Evolutionary conservation across 2,113 vertebrate species (phyloP).

Genomic region (Rhegmatorhina hoffmannsi): DNA sequence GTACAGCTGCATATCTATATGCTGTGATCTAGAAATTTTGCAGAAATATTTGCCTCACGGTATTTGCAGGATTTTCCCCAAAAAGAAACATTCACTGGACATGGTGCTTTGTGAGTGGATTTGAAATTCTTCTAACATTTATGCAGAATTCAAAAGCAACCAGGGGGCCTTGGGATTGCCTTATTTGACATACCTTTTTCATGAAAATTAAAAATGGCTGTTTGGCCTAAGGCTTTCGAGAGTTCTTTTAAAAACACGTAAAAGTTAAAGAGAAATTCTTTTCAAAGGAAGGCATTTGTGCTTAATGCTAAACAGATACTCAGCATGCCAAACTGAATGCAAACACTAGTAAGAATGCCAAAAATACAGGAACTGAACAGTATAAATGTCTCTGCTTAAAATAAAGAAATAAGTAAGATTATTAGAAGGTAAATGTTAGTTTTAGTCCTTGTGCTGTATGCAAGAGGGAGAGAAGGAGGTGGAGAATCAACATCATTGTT

Average conservation of each 20-base stretch:
- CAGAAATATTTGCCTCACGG: not conserved
- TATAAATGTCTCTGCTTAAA: not conserved
- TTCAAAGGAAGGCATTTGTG: not conserved
- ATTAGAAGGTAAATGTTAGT: not conserved
- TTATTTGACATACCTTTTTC: slow-evolving; percentile 4
- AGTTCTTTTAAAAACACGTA: not conserved
- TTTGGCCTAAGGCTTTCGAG: not conserved
- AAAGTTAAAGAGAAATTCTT: slow-evolving; percentile 20
- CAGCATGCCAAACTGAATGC: not conserved
- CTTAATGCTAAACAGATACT: slow-evolving; percentile 34
- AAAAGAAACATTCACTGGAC: not conserved
- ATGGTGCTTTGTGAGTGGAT: not conserved
- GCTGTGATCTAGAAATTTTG: not conserved
- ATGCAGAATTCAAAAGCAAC: not conserved
- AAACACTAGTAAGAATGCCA: not conserved
- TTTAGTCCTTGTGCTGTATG: not conserved
- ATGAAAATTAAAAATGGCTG: slow-evolving; percentile 6
- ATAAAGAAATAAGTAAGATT: not conserved
- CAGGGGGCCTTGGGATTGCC: not conserved
- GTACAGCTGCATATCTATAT: not conserved
- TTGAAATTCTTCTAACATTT: not conserved
- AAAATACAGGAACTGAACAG: not conserved
- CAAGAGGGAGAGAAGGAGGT: not conserved
- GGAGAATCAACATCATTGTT: not conserved
- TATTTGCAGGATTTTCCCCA: not conserved